A percentile compares a stretch with the other conserved stretches of the same genome.
Evolutionary conservation across 2,113 vertebrate genomes (phyloP).

Genomic region (Xiphophorus hellerii): DNA sequence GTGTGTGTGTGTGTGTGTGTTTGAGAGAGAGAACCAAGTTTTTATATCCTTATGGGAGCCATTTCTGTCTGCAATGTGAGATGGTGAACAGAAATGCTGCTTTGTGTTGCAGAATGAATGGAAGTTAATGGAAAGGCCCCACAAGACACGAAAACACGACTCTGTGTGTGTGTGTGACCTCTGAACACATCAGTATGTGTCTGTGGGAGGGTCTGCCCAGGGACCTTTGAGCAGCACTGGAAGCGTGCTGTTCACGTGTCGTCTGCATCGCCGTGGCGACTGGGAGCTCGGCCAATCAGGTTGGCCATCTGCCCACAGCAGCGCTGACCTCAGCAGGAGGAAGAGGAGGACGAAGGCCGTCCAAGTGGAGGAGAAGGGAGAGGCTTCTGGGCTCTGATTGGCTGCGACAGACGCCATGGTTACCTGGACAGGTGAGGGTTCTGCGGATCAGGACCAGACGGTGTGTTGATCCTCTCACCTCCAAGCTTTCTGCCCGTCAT

Average conservation of each 20-base stretch:
- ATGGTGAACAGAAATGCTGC: no score
- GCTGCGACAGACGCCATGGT: not conserved
- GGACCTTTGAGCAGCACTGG: conserved; percentile 63
- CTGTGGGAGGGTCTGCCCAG: conserved; percentile 32
- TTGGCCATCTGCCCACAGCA: conserved; percentile 16
- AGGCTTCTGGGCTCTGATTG: conserved; percentile 36
- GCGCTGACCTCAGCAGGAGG: conserved; percentile 8
- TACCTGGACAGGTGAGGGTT: not conserved
- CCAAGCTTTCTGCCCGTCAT: no score
- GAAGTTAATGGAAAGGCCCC: no score
- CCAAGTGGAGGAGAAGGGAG: conserved; percentile 10
- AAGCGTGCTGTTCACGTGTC: conserved; percentile 49
- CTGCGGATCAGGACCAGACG: not conserved
- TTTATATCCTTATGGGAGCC: no score
- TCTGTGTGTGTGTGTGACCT: conserved; percentile 25
- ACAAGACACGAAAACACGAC: no score
- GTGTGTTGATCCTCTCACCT: not conserved
- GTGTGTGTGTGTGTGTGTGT: not conserved
- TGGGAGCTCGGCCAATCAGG: conserved; percentile 16
- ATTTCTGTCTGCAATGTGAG: no score
- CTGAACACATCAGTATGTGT: conserved; percentile 35
- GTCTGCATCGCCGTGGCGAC: not conserved
- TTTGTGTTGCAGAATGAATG: no score
- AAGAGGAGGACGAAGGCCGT: not conserved
- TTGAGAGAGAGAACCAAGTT: no score